Conservation (phyloP, 2,888 invertebrate genomes). For the Drosophila affinis region DNA sequence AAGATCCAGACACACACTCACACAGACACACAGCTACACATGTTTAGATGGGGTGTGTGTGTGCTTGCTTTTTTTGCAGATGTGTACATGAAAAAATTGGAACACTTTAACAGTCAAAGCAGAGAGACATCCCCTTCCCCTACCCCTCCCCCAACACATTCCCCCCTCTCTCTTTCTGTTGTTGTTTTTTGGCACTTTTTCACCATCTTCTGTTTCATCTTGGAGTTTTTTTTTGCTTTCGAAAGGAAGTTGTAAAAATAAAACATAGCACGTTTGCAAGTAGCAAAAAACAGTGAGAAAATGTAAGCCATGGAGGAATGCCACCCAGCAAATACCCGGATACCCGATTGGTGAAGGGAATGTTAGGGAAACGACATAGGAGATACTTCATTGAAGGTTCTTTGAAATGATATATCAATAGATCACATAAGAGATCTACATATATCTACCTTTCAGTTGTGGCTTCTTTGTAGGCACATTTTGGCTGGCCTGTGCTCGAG, state of each 20-base stretch:
- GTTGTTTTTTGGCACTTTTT: slow-evolving; percentile 68
- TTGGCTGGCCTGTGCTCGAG: too few species aligned
- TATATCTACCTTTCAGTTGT: too few species aligned
- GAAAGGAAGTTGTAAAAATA: slow-evolving; percentile 76
- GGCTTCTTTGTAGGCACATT: too few species aligned
- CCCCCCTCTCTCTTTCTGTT: slow-evolving; percentile 8
- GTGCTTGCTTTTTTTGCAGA: slow-evolving; percentile 50
- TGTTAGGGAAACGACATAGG: background rate
- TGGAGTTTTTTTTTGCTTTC: slow-evolving; percentile 14
- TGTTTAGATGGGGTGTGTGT: slow-evolving; percentile 17
- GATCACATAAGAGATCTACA: too few species aligned
- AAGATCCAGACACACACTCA: slow-evolving; percentile 37
- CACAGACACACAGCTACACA: slow-evolving; percentile 24
- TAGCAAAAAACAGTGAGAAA: slow-evolving; percentile 42
- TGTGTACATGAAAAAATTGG: slow-evolving; percentile 72
- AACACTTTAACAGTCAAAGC: slow-evolving; percentile 73
- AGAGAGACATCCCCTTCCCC: slow-evolving; percentile 26
- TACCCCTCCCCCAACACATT: background rate
- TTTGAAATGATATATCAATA: too few species aligned
- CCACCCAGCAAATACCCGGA: slow-evolving; percentile 20
- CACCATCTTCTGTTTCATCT: slow-evolving; percentile 37
- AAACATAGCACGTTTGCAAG: slow-evolving; percentile 75
- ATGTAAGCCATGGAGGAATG: background rate
- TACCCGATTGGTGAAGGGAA: background rate
- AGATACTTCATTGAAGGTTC: background rate